Percentiles rank a stretch among this genome's conserved stretches.
These are phyloP conservation scores for Phrynocephalus vlangalii DNA, from an alignment of 2,797 vertebrate species.

Conservation along the genomic window DNA sequence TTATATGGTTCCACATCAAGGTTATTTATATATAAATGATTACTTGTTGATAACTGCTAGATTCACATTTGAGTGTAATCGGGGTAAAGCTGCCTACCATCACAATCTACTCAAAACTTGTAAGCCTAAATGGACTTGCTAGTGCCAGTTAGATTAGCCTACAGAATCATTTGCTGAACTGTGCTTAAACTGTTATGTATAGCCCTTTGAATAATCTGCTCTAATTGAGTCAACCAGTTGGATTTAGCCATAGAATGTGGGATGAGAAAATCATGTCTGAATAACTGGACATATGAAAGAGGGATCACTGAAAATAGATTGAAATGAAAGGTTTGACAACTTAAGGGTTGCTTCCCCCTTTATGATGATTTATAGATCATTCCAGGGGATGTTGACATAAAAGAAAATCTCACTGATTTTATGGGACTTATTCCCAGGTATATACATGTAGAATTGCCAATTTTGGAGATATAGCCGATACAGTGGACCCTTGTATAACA, in stretches of 20 bases:
- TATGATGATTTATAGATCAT: neutral
- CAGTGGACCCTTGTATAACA: no score
- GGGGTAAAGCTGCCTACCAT: no score
- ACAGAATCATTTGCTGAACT: no score
- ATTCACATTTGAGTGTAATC: neutral
- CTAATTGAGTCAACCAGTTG: no score
- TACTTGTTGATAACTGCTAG: neutral
- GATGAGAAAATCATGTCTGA: neutral
- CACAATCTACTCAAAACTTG: no score
- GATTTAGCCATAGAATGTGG: no score
- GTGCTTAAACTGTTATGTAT: no score
- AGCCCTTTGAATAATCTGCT: no score
- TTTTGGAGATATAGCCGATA: neutral
- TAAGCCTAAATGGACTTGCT: no score
- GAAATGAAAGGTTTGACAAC: neutral
- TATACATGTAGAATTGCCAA: neutral
- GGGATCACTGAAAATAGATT: neutral
- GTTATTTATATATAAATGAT: neutral
- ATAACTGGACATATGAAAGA: neutral
- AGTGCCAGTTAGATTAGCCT: no score
- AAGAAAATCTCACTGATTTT: neutral
- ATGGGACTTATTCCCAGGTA: neutral
- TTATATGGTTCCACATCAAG: neutral
- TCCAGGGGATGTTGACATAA: neutral
- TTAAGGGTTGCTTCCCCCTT: no score